A percentile compares a stretch with the other conserved stretches of the same genome.
Conservation (phyloP, 2,113 vertebrate species). For the Mormoops blainvillei region DNA sequence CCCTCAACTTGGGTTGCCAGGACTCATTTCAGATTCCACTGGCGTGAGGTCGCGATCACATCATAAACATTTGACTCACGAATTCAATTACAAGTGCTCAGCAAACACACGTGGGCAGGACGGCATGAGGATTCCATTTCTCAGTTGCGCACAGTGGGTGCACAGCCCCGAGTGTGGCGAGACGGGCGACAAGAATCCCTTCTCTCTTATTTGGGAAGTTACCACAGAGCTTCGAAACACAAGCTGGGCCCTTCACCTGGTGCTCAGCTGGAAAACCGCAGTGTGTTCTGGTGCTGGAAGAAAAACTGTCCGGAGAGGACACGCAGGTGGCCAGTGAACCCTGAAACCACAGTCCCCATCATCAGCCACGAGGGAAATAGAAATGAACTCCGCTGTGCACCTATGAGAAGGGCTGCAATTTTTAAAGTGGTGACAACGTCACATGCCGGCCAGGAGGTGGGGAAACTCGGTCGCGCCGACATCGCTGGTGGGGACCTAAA, state of each 20-base stretch:
- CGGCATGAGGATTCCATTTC: neutral
- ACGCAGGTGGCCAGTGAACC: neutral
- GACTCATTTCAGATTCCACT: neutral
- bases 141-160: fast-evolving
- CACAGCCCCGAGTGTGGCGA: neutral
- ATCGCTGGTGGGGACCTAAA: neutral
- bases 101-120: neutral
- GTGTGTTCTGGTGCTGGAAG: neutral
- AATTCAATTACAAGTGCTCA: neutral
- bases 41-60: neutral
- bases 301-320: neutral
- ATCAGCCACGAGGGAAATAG: neutral
- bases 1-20: neutral
- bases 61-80: neutral
- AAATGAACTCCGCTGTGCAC: neutral
- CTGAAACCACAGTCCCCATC: neutral
- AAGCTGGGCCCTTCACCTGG: neutral
- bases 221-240: neutral
- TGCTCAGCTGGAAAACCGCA: neutral
- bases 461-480: fast-evolving
- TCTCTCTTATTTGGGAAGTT: neutral
- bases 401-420: neutral
- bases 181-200: no score
- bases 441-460: fast-evolving
- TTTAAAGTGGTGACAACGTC: fast-evolving